Base-by-base conservation (phyloP, 2,113 vertebrate species). In the Onychorhynchus coronatus region DNA sequence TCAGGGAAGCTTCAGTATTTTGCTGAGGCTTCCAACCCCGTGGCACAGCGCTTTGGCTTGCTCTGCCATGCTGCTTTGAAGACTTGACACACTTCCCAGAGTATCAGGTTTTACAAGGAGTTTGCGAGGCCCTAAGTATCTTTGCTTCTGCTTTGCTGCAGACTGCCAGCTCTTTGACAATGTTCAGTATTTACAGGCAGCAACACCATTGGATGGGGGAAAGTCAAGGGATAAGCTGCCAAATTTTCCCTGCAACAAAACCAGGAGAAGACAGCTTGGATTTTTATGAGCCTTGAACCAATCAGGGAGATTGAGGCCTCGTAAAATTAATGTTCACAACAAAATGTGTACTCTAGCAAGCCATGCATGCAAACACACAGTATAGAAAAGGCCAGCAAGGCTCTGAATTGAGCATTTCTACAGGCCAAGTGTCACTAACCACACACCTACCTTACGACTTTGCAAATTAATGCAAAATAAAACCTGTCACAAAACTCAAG, bases 131-230 rank as follows among this genome's bases (percentile, higher is more conserved):
- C 62, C n/a, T 75, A 17, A 55, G 30, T 21, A 25, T 23, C 68
- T 92, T 80, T 93, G 70, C 72, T 94, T 75, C 89, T 91, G 90
- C 93, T 80, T 65, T 90, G 88, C 75, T 78, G 86, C 68, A 66
- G 31, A 73, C 72, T 74, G 59, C 33, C 75, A 85, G 84, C 80
- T n/a, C 66, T 83, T 5, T 28, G 44, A 22, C 42, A 49, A 47
- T 1, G 4, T 47, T 55, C 4, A 2, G 52, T 68, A 77, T 61
- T 66, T 89, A 28, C 1, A 83, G 65, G 63, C 58, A 82, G 49
- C 15, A 30, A 24, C 13, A 61, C n/a, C 41, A 42, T 6, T 4
- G 1, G 81, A 41, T 14, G 33, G 24, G 49, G 30, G 30, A 31
- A 61, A 81, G n/a, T 25, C 35, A 39, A 20, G 22, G 50, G 39